phyloP scores from a whole-genome alignment of 2,888 invertebrate genomes.

The Blastobasis adustella region DNA sequence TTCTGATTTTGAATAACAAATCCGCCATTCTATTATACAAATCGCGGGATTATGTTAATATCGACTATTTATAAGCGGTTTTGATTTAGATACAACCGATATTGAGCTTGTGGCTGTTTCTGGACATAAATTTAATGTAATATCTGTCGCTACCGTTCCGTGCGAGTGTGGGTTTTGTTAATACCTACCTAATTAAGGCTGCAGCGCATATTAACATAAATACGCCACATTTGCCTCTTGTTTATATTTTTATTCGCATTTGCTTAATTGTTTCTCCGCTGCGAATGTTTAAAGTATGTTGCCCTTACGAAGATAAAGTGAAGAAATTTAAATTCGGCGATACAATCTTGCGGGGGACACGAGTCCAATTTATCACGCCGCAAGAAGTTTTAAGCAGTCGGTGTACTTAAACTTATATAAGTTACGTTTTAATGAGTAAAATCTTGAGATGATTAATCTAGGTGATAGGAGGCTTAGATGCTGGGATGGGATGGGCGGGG shows the following conservation, averaged over 20 bases:
- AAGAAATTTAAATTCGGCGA: conserved; percentile 2
- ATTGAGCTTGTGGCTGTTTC: conserved; percentile 51
- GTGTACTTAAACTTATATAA: conserved; percentile 7
- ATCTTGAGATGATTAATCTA: conserved; percentile 56
- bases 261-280: conserved; percentile 23
- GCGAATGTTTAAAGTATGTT: conserved; percentile 8
- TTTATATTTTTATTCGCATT: conserved; percentile 31
- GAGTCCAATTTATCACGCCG: not conserved
- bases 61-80: conserved; percentile 58
- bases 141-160: conserved; percentile 59
- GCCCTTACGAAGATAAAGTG: conserved; percentile 2
- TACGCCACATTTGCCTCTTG: conserved; percentile 36
- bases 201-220: conserved; percentile 39
- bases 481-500: conserved; percentile 36
- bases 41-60: conserved; percentile 68
- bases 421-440: conserved; percentile 41
- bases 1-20: conserved; percentile 48
- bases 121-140: conserved; percentile 60
- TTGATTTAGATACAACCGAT: conserved; percentile 59
- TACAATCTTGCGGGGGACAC: not conserved
- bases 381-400: not conserved
- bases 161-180: conserved; percentile 58
- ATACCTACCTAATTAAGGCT: conserved; percentile 40
- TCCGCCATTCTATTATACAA: conserved; percentile 65
- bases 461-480: conserved; percentile 60